Base-by-base conservation (phyloP, 2,888 invertebrate genomes). In the Dascillus cervinus region DNA sequence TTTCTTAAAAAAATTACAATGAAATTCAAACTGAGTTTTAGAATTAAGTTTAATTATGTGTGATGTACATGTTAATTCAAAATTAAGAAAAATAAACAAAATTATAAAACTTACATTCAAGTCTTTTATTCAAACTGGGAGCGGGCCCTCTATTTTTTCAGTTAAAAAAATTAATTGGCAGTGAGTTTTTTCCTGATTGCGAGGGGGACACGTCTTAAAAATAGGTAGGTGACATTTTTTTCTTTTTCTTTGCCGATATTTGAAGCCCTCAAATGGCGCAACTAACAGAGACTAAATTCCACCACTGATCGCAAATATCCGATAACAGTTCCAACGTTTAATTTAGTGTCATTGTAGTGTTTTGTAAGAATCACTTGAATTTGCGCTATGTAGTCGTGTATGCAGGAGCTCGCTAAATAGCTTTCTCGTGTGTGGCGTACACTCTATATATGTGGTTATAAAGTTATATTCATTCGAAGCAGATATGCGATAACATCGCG, bases 11-110 rank as follows among this genome's bases (percentile, higher is more conserved):
- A n/a, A n/a, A n/a, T n/a, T n/a, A n/a, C n/a, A n/a, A 40, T 17
- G 34, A 30, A 39, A 33, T 40, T 43, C 40, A 40, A 34, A 38
- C 37, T 36, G 39, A 42, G 27, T 31, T 36, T 40, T 60, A 61
- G 61, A 50, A 53, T 56, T 55, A 59, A 60, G 55, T 54, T 56
- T 55, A 59, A 52, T 55, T 64, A n/a, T n/a, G 65, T 65, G 66
- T 66, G 65, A 64, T 66, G 66, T 65, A 65, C 56, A 64, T 65
- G 65, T 64, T 64, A 60, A 55, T 62, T 63, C 63, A 60, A 65
- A 64, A 65, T 63, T 64, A 59, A n/a, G n/a, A n/a, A 61, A 60
- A 65, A 65, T 62, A 64, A 65, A 64, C 57, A 56, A 60, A 64
- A 61, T 56, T 55, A 57, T 53, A 58, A 52, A 49, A 46, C 50